Base-by-base conservation (phyloP, 2,888 invertebrate genomes). In the Monochamus alternatus region DNA sequence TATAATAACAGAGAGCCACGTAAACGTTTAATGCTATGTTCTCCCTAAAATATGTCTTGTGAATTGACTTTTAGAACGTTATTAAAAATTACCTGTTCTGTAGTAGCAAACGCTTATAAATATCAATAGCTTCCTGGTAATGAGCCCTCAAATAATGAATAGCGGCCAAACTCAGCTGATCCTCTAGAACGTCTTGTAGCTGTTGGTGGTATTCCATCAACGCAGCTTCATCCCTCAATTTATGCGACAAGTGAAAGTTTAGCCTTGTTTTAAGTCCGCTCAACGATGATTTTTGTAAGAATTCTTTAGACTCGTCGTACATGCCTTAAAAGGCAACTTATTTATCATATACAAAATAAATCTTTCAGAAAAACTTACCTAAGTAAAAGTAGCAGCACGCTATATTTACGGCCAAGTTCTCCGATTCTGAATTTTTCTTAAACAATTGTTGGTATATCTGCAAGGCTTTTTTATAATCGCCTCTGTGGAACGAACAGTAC, bases 41-140 rank as follows among this genome's bases (percentile, higher is more conserved):
- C 71, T 96, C 95, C 83, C 97, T 97, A 89, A 43, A 90, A 90
- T 74, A 71, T 75, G 78, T 12, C 5, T 51, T 7, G 52, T 30
- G 30, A 32, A 52, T 30, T 32, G 38, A 12, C 7, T 55, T 68
- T 5, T 5, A 31, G 5, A 14, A 60, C 5, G 30, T n/a, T 38
- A n/a, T 4, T 3, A n/a, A 64, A 64, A 43, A 22, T 81, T 88
- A 97, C 97, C 97, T 95, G 90, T 98, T 96, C 84, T 97, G 97
- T 31, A 97, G 89, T 12, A 99, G 90, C 71, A 99, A 92, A 76
- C 97, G 93, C 89, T 99, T 99, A 87, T 99, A 99, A 79, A 99
- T 97, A 88, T 99, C 98, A 78, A 99, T 98, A 63, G 99, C 98
- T 88, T 99, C 99, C 87, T 98, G 98, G 87, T 98, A 99, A 89